Base-by-base conservation (phyloP, 2,797 vertebrate species). In the Melanotaenia trifasciata region DNA sequence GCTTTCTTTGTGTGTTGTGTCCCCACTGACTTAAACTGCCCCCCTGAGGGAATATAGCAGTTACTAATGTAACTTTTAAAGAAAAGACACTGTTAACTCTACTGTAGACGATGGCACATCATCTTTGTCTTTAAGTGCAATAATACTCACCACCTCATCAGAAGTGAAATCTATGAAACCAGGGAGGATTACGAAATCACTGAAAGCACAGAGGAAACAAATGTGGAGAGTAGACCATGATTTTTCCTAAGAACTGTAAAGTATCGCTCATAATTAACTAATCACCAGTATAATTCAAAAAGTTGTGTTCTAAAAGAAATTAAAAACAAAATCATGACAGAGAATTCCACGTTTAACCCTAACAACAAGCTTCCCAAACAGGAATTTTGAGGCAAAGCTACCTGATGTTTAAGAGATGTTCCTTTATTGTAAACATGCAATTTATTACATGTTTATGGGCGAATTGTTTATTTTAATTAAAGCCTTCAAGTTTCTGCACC, bases 141-240 rank as follows among this genome's bases (percentile, higher is more conserved):
- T 56, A 58, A 69, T 64, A 96, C 97, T 95, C 80, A 98, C 97
- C 96, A 98, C 97, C 83, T 98, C 97, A 64, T 97, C 97, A 0
- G 96, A 97, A 32, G 95, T 96, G 86, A 98, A 98, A 92, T 98
- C 97, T 82, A 98, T 98, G 89, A 98, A 98, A 73, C 97, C 97
- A 0, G 97, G 97, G 10, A 98, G 96, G 86, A 98, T 98, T 90
- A 98, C 90, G 89, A 98, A 98, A 91, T 98, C 96, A 81, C 97
- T 98, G 92, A n/a, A 67, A 86, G 78, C 7, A 84, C 30, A 65
- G 43, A 81, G 54, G 65, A 58, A 26, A 72, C 7, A 70, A 9
- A 58, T 13, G 11, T 40, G n/a, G 18, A 69, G n/a, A 32, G 1
- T 47, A 57, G 6, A 38, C 35, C 26, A 33, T 32, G 24, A 60